Evolutionary conservation across 1,140 invertebrate species (phyloP), one percentile per base, ranked within the genome.

Genomic region (Hydropsyche tenuis): DNA sequence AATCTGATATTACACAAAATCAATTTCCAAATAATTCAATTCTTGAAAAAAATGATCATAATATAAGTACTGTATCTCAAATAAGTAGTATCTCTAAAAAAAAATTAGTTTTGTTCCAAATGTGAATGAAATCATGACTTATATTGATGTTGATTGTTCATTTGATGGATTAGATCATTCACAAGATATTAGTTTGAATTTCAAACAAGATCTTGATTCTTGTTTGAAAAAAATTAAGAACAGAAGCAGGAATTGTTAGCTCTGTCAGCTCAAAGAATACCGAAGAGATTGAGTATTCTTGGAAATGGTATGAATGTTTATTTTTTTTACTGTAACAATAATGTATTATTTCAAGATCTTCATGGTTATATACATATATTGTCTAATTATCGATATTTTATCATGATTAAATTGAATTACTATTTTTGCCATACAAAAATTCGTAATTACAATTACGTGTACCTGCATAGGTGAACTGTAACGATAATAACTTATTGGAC

Each of bases 81-180:
- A 79, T 86, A 3, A 66, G 51, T 23, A 66, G 30, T 0, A 64
- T 12, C 7, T 69, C 25, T 20, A n/a, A 18, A 88, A 88, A 77
- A 84, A 87, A 78, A 88, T 92, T 16, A 89, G 91, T 77, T 89
- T 92, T 78, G 89, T 90, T 1, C 91, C 91, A 0, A 88, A 92
- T 79, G 86, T 90, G 0, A 85, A 84, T 37, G 86, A 86, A 68
- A 86, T 93, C 30, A 79, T 89, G n/a, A 84, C 86, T 7, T 87
- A 89, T 3, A 82, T 91, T 23, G 87, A 89, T 46, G 85, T 84
- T 45, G 86, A 87, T 5, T 81, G 80, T n/a, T 79, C 84, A 9
- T 77, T 80, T n/a, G 78, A 80, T 27, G 75, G 79, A 30, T 72
- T 80, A n/a, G 76, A 79, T 16, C 69, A 72, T 27, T 72, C 72